Conservation (phyloP, 2,888 invertebrate species). For the Epirrhoe alternata region DNA sequence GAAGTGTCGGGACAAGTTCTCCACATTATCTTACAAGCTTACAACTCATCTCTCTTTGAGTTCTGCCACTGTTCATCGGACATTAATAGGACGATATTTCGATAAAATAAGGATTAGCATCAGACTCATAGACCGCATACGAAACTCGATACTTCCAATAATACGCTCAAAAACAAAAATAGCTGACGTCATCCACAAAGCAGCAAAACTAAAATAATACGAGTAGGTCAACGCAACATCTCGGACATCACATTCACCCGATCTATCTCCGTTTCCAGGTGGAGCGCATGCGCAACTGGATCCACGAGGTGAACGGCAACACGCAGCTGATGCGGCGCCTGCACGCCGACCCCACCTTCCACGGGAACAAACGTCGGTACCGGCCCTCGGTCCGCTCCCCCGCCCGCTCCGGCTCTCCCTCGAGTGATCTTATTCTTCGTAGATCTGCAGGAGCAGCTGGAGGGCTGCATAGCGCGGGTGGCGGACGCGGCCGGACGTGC, state of each 20-base stretch:
- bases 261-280: conserved; percentile 62
- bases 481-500: conserved; percentile 81
- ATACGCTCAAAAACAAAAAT: no score
- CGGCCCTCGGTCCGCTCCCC: not conserved
- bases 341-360: conserved; percentile 85
- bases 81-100: no score
- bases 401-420: not conserved
- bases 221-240: not conserved
- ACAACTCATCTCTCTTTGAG: no score
- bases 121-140: no score
- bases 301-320: conserved; percentile 77
- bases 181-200: no score
- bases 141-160: no score
- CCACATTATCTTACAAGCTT: no score
- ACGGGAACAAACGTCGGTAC: conserved; percentile 69
- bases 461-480: conserved; percentile 81
- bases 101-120: no score
- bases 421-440: conserved; percentile 24
- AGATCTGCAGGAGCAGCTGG: conserved; percentile 87
- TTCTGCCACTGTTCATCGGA: no score
- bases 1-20: no score
- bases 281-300: conserved; percentile 79
- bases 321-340: conserved; percentile 77
- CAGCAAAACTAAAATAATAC: no score
- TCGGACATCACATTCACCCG: not conserved